Percentiles rank a stretch among this genome's conserved stretches.
Evolutionary conservation across 1,140 invertebrate species (phyloP).

Genomic region (Phymastichus coffea): DNA sequence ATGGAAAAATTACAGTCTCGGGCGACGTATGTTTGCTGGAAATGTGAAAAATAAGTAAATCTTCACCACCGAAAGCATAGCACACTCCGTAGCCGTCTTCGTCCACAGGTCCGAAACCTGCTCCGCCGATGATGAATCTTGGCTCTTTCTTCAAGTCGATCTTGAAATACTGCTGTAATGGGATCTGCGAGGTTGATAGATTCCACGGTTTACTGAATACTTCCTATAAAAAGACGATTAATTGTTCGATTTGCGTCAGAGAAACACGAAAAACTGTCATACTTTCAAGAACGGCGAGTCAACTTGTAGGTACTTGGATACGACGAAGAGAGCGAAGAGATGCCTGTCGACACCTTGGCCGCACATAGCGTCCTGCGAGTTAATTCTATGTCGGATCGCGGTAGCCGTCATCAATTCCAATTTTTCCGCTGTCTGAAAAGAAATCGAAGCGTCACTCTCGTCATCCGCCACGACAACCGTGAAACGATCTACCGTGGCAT

Average conservation of each 20-base stretch:
- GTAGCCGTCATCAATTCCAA: constrained; percentile 72
- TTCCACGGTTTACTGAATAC: constrained; percentile 97
- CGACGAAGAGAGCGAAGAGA: constrained; percentile 95
- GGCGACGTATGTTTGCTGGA: constrained; percentile 89
- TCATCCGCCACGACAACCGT: not conserved
- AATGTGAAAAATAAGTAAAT: constrained; percentile 95
- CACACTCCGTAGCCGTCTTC: constrained; percentile 98
- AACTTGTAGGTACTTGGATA: constrained; percentile 95
- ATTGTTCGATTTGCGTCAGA: too few relatives aligned
- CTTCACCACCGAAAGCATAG: constrained; percentile 96
- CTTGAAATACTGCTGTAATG: constrained; percentile 90
- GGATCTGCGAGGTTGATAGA: constrained; percentile 96
- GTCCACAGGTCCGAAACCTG: constrained; percentile 96
- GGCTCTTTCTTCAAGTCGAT: constrained; percentile 87
- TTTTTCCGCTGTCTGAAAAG: constrained; percentile 66
- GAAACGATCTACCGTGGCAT: constrained; percentile 52
- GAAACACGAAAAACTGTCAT: not conserved
- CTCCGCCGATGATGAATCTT: constrained; percentile 92
- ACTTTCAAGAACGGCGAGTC: constrained; percentile 91
- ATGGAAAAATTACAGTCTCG: constrained; percentile 71
- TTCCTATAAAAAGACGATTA: constrained; percentile 65
- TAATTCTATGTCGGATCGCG: constrained; percentile 78
- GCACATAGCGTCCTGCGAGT: constrained; percentile 94
- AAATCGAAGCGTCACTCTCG: not conserved
- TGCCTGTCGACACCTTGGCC: constrained; percentile 95